Evolutionary conservation across 2,797 vertebrate species (phyloP).

Genomic region (Aulostomus chinensis): DNA sequence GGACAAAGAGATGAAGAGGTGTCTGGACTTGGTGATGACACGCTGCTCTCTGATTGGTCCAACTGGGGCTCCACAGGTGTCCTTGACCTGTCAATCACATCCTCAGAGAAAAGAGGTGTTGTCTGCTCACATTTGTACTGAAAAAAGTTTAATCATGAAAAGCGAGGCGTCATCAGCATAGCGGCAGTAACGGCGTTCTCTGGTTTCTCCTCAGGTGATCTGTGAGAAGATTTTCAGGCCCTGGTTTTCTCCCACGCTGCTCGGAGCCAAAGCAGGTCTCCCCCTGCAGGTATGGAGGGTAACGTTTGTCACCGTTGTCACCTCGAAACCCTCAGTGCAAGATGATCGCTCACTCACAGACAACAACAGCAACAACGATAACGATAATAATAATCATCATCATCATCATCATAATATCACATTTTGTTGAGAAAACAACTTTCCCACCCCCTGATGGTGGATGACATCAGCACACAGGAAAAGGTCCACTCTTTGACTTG

Average conservation of each 20-base stretch:
- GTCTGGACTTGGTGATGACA: slow-evolving; percentile 21
- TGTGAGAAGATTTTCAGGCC: slow-evolving; percentile 96
- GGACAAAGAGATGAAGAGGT: slow-evolving; percentile 9
- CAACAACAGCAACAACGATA: too few relatives aligned
- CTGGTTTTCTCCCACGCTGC: slow-evolving; percentile 87
- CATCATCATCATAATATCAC: too few relatives aligned
- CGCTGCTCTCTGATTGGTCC: slow-evolving; percentile 34
- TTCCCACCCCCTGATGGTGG: too few relatives aligned
- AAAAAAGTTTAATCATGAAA: slow-evolving; percentile 4
- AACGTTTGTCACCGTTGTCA: not conserved
- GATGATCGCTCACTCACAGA: too few relatives aligned
- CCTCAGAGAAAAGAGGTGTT: slow-evolving; percentile 63
- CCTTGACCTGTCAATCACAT: slow-evolving; percentile 52
- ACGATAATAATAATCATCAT: too few relatives aligned
- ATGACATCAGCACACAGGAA: too few relatives aligned
- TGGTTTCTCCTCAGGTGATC: slow-evolving; percentile 82
- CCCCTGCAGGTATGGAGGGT: slow-evolving; percentile 75
- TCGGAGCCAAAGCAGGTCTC: slow-evolving; percentile 70
- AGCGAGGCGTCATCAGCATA: slow-evolving; percentile 33
- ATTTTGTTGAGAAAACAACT: too few relatives aligned
- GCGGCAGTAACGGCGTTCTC: not conserved
- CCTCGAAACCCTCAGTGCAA: too few relatives aligned
- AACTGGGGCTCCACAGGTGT: slow-evolving; percentile 26
- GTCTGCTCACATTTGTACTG: slow-evolving; percentile 27
- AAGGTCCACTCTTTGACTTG: too few relatives aligned